phyloP scores from a whole-genome alignment of 2,113 vertebrate species.

The Prunella fulvescens region DNA sequence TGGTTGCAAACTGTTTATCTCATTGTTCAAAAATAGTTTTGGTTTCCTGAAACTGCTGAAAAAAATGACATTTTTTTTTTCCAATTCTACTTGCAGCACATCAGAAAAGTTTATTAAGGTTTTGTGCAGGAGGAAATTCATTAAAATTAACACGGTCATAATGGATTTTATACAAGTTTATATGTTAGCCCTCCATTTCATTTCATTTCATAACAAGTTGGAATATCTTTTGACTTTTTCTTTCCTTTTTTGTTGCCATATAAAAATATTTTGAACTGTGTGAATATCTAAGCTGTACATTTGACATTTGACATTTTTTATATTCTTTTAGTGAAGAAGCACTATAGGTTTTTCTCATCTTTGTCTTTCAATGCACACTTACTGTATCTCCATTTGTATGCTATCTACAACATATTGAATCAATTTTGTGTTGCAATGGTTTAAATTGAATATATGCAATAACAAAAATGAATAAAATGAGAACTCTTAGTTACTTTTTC shows the following conservation, averaged over 20 bases:
- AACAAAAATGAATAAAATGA: background rate
- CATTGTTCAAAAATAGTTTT: background rate
- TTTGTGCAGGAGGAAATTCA: background rate
- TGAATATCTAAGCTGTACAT: background rate
- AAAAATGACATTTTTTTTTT: background rate
- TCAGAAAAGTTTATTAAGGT: background rate
- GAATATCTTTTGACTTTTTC: background rate
- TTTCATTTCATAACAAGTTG: background rate
- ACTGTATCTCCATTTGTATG: background rate
- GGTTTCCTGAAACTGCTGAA: background rate
- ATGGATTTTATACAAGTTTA: background rate
- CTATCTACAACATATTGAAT: background rate
- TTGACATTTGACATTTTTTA: background rate
- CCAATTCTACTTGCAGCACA: background rate
- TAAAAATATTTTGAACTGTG: background rate
- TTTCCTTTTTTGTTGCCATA: background rate
- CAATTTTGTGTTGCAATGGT: accelerated
- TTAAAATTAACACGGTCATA: background rate
- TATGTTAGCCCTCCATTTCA: background rate
- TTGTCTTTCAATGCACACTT: background rate
- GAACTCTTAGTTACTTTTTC: background rate
- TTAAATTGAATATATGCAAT: background rate
- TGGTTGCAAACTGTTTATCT: background rate
- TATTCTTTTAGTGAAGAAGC: background rate
- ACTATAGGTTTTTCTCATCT: background rate